A percentile compares a stretch with the other conserved stretches of the same genome.
Conservation (phyloP, 1,140 invertebrate species). For the Odontomachus brunneus region DNA sequence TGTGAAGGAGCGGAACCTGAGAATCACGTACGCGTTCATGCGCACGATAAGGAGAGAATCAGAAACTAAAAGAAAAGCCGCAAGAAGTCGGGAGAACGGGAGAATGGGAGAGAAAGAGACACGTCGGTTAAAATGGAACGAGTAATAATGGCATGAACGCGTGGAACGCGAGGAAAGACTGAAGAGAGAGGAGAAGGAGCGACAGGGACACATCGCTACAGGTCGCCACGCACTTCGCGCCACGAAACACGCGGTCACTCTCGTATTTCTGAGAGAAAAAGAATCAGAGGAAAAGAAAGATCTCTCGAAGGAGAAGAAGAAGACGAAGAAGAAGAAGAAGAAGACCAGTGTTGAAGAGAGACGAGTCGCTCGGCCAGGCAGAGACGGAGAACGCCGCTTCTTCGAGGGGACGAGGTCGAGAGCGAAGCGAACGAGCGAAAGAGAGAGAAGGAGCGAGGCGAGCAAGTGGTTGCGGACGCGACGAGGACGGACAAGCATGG, state of each 20-base stretch:
- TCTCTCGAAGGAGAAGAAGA: not conserved
- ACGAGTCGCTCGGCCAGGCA: not conserved
- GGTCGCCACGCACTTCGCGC: conserved; percentile 23
- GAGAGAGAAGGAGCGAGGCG: conserved; percentile 24
- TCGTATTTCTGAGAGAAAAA: conserved; percentile 10
- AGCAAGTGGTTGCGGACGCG: conserved; percentile 4
- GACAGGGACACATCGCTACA: conserved; percentile 1
- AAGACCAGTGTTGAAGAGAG: not conserved
- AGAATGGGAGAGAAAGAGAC: conserved; percentile 43
- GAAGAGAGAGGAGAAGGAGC: conserved; percentile 10
- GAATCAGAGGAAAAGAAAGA: not conserved
- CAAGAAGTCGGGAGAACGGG: not conserved
- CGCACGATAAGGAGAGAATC: conserved; percentile 18
- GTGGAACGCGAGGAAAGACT: not conserved
- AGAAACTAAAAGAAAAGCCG: conserved; percentile 59
- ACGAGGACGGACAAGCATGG: conserved; percentile 32
- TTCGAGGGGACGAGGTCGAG: conserved; percentile 47
- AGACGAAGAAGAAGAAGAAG: not conserved
- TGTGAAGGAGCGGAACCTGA: conserved; percentile 24
- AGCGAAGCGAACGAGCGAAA: conserved; percentile 21
- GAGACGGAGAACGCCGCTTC: conserved; percentile 49
- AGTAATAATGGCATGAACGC: conserved; percentile 42
- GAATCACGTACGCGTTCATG: conserved; percentile 10
- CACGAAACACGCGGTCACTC: conserved; percentile 42
- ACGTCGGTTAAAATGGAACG: conserved; percentile 38